Evolutionary conservation across 2,888 invertebrate species (phyloP), one percentile per base, ranked within the genome.

Genomic region (Silvanus unidentatus): DNA sequence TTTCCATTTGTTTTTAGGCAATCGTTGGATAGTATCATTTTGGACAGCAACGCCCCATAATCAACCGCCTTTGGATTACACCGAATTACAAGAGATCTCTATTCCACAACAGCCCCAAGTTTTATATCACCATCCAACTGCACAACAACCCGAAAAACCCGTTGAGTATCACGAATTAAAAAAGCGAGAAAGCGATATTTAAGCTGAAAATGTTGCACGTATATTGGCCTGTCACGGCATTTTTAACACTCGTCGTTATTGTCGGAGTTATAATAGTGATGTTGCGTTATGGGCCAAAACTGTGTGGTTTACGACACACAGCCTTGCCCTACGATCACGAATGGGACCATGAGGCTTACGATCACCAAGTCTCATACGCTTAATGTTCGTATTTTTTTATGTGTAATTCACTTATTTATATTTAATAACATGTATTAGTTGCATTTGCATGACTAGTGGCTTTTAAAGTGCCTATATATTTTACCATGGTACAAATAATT

Each of bases 41-140:
- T 92, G 88, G 88, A 85, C 89, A 1, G 77, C 86, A 29, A 85
- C 88, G 3, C 90, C 91, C 0, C 85, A 88, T 66, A 83, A 86
- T 54, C 88, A 88, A 65, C 86, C 88, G 2, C 83, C 92, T 1
- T 69, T 90, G 2, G 90, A 91, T 67, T 78, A 86, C 41, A 82
- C 84, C 0, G 90, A 90, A 67, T 70, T 91, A 0, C 79, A 84
- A 58, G 75, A 56, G 11, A 56, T 75, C 69, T 43, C 71, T 66
- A 62, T 62, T 64, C 12, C 70, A 68, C 37, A 68, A 64, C 11
- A 68, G 57, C 53, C 68, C 58, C 50, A 60, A 57, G 65, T 45
- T 62, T 70, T 50, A n/a, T 73, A 77, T 14, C 73, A 59, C 16
- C 74, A 59, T 22, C 54, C 49, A 43, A 36, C 69, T 52, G 55